A percentile compares a stretch with the other conserved stretches of the same genome.
These are phyloP conservation scores for Phalacrocorax aristotelis DNA, from an alignment of 2,113 vertebrate genomes.

Conservation along the genomic window DNA sequence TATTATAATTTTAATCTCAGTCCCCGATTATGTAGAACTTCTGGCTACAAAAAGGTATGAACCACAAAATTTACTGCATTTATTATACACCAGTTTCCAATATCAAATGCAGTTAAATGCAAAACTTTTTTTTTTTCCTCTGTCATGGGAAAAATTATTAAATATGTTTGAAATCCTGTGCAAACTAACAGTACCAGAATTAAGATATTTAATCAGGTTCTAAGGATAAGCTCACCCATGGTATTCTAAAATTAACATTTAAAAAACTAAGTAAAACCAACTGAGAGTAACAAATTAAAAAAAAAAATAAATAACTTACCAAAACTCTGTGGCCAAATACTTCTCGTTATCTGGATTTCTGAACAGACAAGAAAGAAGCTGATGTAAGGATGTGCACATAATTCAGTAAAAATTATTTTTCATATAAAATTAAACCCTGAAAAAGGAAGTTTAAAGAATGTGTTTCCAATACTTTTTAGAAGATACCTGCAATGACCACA, in stretches of 20 bases:
- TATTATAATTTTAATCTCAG: conserved; percentile 20
- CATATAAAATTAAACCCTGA: neutral
- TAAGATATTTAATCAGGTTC: neutral
- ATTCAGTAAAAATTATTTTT: neutral
- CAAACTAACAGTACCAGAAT: neutral
- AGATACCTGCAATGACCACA: neutral
- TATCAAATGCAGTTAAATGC: neutral
- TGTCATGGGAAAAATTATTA: neutral
- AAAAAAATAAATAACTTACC: conserved; percentile 16
- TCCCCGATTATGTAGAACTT: conserved; percentile 6
- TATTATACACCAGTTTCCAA: neutral
- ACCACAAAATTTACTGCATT: conserved; percentile 16
- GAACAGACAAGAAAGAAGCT: conserved; percentile 29
- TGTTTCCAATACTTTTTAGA: neutral
- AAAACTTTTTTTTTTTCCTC: neutral
- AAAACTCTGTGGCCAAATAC: neutral
- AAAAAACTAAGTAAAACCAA: neutral
- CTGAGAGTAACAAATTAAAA: neutral
- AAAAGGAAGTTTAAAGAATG: neutral
- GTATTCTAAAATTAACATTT: neutral
- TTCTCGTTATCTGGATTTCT: conserved; percentile 47
- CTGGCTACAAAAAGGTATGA: conserved; percentile 2
- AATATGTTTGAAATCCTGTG: neutral
- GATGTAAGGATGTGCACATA: neutral
- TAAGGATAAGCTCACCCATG: neutral